Conservation (phyloP, 1,140 invertebrate genomes). For the Drosophila rufa region DNA sequence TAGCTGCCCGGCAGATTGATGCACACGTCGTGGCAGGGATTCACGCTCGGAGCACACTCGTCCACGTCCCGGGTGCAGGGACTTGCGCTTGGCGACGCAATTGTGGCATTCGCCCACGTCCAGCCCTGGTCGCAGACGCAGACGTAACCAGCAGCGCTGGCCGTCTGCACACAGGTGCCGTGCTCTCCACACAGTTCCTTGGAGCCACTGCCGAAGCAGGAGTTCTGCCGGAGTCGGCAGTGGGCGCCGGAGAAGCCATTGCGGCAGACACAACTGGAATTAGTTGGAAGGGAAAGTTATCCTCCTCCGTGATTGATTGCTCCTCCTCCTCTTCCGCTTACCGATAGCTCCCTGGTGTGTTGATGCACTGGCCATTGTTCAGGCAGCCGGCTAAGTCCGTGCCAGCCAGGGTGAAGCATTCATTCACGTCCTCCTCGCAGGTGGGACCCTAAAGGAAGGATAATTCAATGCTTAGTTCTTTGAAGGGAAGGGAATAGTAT, state of each 20-base stretch:
- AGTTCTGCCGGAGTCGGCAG: constrained; percentile 90
- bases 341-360: constrained; percentile 92
- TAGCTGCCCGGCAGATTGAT: constrained; percentile 95
- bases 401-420: constrained; percentile 91
- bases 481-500: no score
- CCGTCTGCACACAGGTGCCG: constrained; percentile 91
- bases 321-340: constrained; percentile 78
- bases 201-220: constrained; percentile 90
- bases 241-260: constrained; percentile 92
- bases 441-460: constrained; percentile 87
- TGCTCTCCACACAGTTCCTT: constrained; percentile 94
- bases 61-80: constrained; percentile 90
- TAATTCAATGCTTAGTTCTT: background rate
- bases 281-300: no score
- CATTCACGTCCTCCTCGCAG: constrained; percentile 94
- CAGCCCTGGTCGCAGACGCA: constrained; percentile 95
- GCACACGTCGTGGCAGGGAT: constrained; percentile 93
- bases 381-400: constrained; percentile 94
- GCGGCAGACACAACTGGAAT: constrained; percentile 90
- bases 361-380: constrained; percentile 94
- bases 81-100: constrained; percentile 87
- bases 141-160: constrained; percentile 87
- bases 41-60: constrained; percentile 90
- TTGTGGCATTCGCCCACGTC: constrained; percentile 88
- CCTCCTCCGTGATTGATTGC: background rate